Evolutionary conservation across 2,797 vertebrate genomes (phyloP).

Genomic region (Gobionotothen gibberifrons): DNA sequence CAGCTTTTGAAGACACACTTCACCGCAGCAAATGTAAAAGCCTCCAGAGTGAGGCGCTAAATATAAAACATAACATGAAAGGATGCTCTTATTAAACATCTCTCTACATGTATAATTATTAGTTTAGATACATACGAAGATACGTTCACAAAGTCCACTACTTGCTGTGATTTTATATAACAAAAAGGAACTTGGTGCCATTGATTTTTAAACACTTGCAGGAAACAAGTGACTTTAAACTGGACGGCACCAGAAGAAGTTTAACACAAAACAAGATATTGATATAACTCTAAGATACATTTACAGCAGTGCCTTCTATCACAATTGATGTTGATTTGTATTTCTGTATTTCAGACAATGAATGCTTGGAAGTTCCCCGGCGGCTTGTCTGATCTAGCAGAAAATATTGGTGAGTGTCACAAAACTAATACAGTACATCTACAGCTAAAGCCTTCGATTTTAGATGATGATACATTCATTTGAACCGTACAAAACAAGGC

Average conservation of each 20-base stretch:
- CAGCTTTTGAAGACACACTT: constrained; percentile 51
- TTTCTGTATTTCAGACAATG: constrained; percentile 81
- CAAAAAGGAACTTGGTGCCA: not conserved
- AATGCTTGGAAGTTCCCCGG: constrained; percentile 98
- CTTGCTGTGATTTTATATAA: not conserved
- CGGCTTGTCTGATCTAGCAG: constrained; percentile 92
- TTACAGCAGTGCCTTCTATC: constrained; percentile 60
- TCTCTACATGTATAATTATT: constrained; percentile 13
- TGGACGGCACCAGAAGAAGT: not conserved
- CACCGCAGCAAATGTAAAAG: constrained; percentile 42
- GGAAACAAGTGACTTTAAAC: not conserved
- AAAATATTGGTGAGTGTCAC: constrained; percentile 91
- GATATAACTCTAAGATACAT: constrained; percentile 20
- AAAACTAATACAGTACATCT: constrained; percentile 59
- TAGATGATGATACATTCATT: constrained; percentile 64
- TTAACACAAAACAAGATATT: not conserved
- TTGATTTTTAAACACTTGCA: too few relatives aligned
- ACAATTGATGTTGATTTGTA: constrained; percentile 21
- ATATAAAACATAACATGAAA: constrained; percentile 33
- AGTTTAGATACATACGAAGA: constrained; percentile 20
- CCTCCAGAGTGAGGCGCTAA: constrained; percentile 37
- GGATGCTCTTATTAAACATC: constrained; percentile 22
- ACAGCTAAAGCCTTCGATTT: constrained; percentile 23
- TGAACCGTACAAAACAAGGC: constrained; percentile 54
- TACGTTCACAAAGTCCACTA: not conserved